Evolutionary conservation across 1,140 invertebrate genomes (phyloP), one percentile per base, ranked within the genome.

Genomic region (Zelostemma sp.): DNA sequence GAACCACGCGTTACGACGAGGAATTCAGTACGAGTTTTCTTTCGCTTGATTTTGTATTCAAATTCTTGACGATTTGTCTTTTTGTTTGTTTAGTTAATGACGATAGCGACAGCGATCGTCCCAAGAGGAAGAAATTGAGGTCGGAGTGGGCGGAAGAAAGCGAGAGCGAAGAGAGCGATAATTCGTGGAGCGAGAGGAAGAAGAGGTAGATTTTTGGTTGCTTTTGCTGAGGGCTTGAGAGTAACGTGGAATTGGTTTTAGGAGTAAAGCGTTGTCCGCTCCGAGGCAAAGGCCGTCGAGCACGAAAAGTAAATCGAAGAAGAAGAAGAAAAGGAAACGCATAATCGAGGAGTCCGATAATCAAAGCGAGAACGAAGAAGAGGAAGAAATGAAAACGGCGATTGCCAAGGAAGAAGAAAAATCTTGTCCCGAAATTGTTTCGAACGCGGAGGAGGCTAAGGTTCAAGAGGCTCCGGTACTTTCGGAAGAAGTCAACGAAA

Each of bases 81-180:
- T n/a, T n/a, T n/a, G n/a, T n/a, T n/a, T n/a, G n/a, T n/a, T n/a
- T 41, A 82, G 79, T 86, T 66, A 87, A 87, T 28, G 88, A 89
- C 19, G 87, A 87, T 3, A 88, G 86, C 12, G 90, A 88, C 3
- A 88, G 87, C 61, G 86, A 87, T 73, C 78, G 78, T 4, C 85
- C 89, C 1, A 86, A 86, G 17, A 85, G 83, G 67, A 89, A 88
- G 65, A 88, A 86, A 68, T 87, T 79, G 16, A 82, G 82, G 65
- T 84, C 84, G 2, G 73, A 76, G 16, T 89, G 85, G 88, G 77
- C 73, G n/a, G 84, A 80, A 38, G 84, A 87, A n/a, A 87, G 87
- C 0, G 87, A 88, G 25, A 87, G 86, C 15, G 88, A 89, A 68
- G 88, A 88, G 12, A 89, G 88, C 67, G 89, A 90, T 57, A 83